Conservation (phyloP, 2,888 invertebrate species). For the Hypena proboscidalis region DNA sequence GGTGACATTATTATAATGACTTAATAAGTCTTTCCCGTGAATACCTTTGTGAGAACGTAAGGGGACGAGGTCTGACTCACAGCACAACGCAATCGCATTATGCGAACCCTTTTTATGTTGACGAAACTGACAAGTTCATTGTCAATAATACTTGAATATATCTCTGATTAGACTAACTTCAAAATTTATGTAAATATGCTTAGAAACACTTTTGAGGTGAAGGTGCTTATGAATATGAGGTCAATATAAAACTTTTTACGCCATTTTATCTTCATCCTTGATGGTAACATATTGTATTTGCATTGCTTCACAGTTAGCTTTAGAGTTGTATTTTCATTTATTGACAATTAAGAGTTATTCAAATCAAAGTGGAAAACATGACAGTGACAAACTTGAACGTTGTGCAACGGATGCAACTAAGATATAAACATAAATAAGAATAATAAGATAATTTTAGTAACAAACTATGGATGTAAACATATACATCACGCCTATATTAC, state of each 20-base stretch:
- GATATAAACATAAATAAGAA: too few relatives aligned
- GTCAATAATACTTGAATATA: slow-evolving; percentile 46
- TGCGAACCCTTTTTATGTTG: slow-evolving; percentile 61
- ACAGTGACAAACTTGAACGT: slow-evolving; percentile 29
- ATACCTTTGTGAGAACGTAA: slow-evolving; percentile 77
- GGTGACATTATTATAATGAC: slow-evolving; percentile 72
- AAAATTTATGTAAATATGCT: slow-evolving; percentile 51
- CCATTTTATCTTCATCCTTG: slow-evolving; percentile 61
- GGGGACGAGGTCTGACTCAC: slow-evolving; percentile 63
- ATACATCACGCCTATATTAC: too few relatives aligned
- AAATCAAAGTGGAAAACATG: slow-evolving; percentile 21
- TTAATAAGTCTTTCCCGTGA: slow-evolving; percentile 74
- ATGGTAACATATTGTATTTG: slow-evolving; percentile 34
- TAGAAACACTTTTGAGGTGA: slow-evolving; percentile 54
- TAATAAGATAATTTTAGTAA: too few relatives aligned
- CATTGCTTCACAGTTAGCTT: slow-evolving; percentile 50
- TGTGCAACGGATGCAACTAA: too few relatives aligned
- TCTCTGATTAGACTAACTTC: slow-evolving; percentile 47
- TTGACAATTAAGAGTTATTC: slow-evolving; percentile 59
- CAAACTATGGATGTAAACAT: too few relatives aligned
- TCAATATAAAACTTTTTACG: slow-evolving; percentile 50
- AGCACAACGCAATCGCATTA: slow-evolving; percentile 56
- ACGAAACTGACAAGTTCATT: slow-evolving; percentile 42
- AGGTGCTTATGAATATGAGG: slow-evolving; percentile 54
- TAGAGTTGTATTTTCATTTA: slow-evolving; percentile 47